phyloP scores from a whole-genome alignment of 2,797 vertebrate species.

The Anguilla megastoma region DNA sequence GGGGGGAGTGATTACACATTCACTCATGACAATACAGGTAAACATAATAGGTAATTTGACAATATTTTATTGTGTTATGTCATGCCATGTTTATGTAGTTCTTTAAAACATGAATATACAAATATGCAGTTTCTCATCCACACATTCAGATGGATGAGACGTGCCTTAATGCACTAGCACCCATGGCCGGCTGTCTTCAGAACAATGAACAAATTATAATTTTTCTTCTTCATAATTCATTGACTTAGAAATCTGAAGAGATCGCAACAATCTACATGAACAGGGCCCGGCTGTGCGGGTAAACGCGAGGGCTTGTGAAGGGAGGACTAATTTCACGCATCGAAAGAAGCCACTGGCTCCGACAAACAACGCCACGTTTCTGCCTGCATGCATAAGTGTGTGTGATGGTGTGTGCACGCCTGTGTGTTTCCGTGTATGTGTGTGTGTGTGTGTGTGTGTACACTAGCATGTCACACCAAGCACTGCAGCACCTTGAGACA shows the following conservation, averaged over 20 bases:
- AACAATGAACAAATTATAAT: background rate
- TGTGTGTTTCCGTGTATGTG: background rate
- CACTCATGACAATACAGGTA: constrained; percentile 17
- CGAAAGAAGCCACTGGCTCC: background rate
- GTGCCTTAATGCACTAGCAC: background rate
- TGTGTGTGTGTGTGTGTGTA: background rate
- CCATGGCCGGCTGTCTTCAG: background rate
- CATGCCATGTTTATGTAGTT: background rate
- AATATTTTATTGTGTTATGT: constrained; percentile 33
- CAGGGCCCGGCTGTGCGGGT: background rate
- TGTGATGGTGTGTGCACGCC: background rate
- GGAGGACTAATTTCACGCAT: constrained; percentile 13
- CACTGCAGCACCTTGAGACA: background rate
- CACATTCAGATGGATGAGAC: background rate
- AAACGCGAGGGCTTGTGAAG: background rate
- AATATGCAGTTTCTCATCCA: background rate
- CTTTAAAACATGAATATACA: background rate
- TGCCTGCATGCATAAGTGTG: background rate
- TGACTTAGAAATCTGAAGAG: constrained; percentile 5
- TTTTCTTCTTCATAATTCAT: background rate
- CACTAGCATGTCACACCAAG: background rate
- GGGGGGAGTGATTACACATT: background rate
- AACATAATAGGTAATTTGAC: constrained; percentile 19
- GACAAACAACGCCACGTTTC: background rate
- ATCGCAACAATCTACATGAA: background rate